Percentiles rank a stretch among this genome's conserved stretches.
These are phyloP conservation scores for Hestina assimilis DNA, from an alignment of 1,140 invertebrate genomes.

Conservation along the genomic window DNA sequence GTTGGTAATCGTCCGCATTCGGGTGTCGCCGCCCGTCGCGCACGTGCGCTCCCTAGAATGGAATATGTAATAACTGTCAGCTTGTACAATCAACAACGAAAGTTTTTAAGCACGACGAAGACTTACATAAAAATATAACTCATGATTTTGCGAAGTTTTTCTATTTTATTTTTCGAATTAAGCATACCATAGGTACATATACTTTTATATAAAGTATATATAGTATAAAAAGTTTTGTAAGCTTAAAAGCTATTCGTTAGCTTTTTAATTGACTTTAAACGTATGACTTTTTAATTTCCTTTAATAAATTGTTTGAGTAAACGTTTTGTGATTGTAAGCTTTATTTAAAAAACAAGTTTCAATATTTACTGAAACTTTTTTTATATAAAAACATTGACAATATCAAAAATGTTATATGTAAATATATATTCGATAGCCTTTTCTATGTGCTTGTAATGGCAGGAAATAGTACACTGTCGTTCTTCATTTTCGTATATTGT, in stretches of 20 bases:
- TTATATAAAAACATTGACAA: no score
- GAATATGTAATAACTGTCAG: constrained; percentile 35
- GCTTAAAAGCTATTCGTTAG: neutral
- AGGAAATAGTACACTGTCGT: no score
- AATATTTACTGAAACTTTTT: no score
- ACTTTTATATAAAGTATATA: neutral
- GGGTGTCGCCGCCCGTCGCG: constrained; percentile 40
- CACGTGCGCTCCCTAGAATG: constrained; percentile 39
- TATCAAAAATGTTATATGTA: no score
- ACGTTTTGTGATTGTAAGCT: neutral
- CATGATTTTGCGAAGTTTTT: neutral
- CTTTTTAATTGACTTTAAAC: neutral
- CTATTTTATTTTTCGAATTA: neutral
- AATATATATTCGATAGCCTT: no score
- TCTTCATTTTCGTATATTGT: no score
- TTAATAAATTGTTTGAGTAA: neutral
- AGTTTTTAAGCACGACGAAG: constrained; percentile 10
- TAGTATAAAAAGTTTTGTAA: neutral
- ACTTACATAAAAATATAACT: neutral
- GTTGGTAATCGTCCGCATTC: constrained; percentile 40
- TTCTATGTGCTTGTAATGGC: no score
- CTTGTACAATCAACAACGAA: constrained; percentile 26
- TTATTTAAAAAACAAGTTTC: neutral
- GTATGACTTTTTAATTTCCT: neutral
- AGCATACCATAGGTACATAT: neutral